These are phyloP conservation scores for Aphidius colemani DNA, from an alignment of 2,888 invertebrate genomes.

Conservation along the genomic window DNA sequence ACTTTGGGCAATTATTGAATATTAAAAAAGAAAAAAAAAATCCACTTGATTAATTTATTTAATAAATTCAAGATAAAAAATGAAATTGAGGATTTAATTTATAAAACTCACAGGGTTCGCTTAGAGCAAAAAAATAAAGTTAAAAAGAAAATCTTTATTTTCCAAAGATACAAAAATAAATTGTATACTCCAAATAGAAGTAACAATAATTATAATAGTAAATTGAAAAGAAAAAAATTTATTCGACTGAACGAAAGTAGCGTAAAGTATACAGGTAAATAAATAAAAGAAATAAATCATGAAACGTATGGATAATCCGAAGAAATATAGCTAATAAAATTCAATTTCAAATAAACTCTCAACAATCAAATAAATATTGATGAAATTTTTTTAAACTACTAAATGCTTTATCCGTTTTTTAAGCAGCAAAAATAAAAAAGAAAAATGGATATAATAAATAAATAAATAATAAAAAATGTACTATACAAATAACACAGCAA, in stretches of 20 bases:
- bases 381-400: not conserved
- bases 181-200: no score
- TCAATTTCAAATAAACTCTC: slow-evolving; percentile 23
- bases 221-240: slow-evolving; percentile 36
- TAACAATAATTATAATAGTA: slow-evolving; percentile 26
- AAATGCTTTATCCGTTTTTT: not conserved
- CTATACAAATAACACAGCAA: slow-evolving; percentile 27
- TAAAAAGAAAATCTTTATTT: slow-evolving; percentile 32
- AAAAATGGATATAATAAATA: slow-evolving; percentile 25
- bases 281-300: slow-evolving; percentile 18
- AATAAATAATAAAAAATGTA: slow-evolving; percentile 23
- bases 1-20: slow-evolving; percentile 43
- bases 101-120: slow-evolving; percentile 22
- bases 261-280: slow-evolving; percentile 18
- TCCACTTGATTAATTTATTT: slow-evolving; percentile 8
- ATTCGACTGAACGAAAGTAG: slow-evolving; percentile 32
- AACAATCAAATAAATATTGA: slow-evolving; percentile 26
- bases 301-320: slow-evolving; percentile 19
- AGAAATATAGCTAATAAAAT: slow-evolving; percentile 24
- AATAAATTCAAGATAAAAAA: slow-evolving; percentile 9
- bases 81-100: slow-evolving; percentile 15
- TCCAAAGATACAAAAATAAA: slow-evolving; percentile 2
- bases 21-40: not conserved
- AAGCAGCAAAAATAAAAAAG: slow-evolving; percentile 8
- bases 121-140: slow-evolving; percentile 22